Evolutionary conservation across 2,888 invertebrate species (phyloP).

Genomic region (Andrena trimmerana): DNA sequence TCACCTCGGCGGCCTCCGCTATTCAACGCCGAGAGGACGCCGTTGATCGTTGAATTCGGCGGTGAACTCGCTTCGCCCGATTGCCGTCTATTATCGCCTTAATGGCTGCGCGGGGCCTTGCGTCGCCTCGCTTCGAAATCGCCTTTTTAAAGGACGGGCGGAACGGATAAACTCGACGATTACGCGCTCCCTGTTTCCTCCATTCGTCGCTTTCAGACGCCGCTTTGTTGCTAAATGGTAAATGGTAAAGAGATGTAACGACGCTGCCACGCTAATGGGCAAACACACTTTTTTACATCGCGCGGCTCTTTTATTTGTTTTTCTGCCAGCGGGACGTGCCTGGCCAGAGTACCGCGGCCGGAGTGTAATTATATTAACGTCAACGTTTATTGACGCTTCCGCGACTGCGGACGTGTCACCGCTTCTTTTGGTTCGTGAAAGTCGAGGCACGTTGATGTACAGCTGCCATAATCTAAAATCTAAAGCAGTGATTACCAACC

Average conservation of each 20-base stretch:
- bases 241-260: conserved; percentile 13
- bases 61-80: conserved; percentile 68
- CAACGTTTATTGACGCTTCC: conserved; percentile 26
- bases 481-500: too few relatives aligned
- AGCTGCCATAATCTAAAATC: neutral
- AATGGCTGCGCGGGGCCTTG: conserved; percentile 49
- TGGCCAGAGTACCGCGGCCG: neutral
- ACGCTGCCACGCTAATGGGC: conserved; percentile 27
- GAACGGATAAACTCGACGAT: conserved; percentile 15
- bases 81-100: conserved; percentile 72
- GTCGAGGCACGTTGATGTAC: neutral
- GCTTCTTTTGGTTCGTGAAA: neutral
- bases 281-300: conserved; percentile 28
- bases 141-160: conserved; percentile 7
- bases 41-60: conserved; percentile 69
- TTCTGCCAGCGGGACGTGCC: neutral
- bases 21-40: conserved; percentile 19
- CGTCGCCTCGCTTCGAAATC: conserved; percentile 11
- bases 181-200: neutral
- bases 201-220: neutral
- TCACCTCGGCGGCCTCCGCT: neutral
- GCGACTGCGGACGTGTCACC: neutral
- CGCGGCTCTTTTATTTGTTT: conserved; percentile 20
- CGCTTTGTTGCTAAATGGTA: conserved; percentile 2
- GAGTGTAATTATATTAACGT: conserved; percentile 22